phyloP scores from a whole-genome alignment of 2,888 invertebrate genomes.

The Eupithecia centaureata region DNA sequence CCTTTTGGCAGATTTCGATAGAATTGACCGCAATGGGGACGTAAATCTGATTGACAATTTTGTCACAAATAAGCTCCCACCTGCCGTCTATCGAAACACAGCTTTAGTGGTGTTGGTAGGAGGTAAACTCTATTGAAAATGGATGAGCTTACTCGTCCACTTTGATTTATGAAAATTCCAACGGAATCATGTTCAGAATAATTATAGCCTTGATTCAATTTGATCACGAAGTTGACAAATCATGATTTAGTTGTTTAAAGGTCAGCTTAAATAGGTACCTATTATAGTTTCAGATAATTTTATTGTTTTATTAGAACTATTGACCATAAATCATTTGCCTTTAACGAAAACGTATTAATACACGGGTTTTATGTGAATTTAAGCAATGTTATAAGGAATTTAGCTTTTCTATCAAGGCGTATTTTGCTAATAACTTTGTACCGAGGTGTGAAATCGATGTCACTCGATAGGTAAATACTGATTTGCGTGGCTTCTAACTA shows the following conservation, averaged over 20 bases:
- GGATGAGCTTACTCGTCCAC: constrained; percentile 27
- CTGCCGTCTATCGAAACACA: neutral
- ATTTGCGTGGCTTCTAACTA: neutral
- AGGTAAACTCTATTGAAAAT: constrained; percentile 22
- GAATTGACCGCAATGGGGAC: neutral
- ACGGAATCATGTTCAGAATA: constrained; percentile 39
- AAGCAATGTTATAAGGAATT: neutral
- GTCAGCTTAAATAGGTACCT: constrained; percentile 35
- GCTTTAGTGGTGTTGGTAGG: constrained; percentile 9
- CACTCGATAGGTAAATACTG: neutral
- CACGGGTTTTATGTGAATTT: neutral
- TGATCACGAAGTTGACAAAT: constrained; percentile 42
- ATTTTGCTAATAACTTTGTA: neutral
- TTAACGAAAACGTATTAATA: neutral
- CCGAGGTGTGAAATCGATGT: neutral
- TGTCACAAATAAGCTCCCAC: neutral
- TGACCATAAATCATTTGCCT: neutral
- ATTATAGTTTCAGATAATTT: constrained; percentile 19
- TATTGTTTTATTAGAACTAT: neutral
- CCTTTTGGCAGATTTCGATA: neutral
- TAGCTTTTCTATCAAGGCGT: neutral
- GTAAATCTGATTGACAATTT: neutral
- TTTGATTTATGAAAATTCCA: constrained; percentile 43
- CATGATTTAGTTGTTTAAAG: constrained; percentile 36
- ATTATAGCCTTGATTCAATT: constrained; percentile 36